These are phyloP conservation scores for Amiota minor DNA, from an alignment of 2,888 invertebrate genomes.

Conservation along the genomic window DNA sequence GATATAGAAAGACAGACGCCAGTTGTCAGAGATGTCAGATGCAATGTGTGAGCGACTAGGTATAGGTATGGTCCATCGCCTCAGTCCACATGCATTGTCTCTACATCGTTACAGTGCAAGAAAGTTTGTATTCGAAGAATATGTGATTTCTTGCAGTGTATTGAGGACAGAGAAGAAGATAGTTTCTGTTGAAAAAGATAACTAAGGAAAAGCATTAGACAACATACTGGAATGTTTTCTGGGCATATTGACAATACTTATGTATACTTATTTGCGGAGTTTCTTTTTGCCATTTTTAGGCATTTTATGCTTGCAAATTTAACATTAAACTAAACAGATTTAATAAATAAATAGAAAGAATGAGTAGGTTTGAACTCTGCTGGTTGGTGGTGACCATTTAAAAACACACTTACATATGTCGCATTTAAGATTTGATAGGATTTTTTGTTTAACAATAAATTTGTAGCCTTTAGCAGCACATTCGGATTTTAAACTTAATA, in stretches of 20 bases:
- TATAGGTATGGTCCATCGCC: not conserved
- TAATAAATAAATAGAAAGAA: too few relatives aligned
- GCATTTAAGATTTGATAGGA: conserved; percentile 49
- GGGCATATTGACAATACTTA: conserved; percentile 28
- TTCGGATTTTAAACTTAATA: too few relatives aligned
- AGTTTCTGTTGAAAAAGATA: too few relatives aligned
- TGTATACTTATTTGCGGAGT: not conserved
- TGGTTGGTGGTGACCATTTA: conserved; percentile 46
- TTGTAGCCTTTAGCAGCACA: too few relatives aligned
- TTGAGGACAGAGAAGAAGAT: not conserved
- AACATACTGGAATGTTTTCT: not conserved
- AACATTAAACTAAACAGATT: too few relatives aligned
- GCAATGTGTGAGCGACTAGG: not conserved
- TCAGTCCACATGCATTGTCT: not conserved
- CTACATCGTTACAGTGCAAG: not conserved
- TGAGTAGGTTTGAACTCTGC: too few relatives aligned
- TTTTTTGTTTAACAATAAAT: not conserved
- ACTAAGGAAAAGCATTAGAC: too few relatives aligned
- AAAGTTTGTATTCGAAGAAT: not conserved
- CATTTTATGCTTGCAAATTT: too few relatives aligned
- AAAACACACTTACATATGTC: conserved; percentile 41
- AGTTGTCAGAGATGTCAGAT: conserved; percentile 11
- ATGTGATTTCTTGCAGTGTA: conserved; percentile 5
- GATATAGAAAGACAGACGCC: not conserved
- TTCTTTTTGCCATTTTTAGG: too few relatives aligned